Evolutionary conservation across 2,797 vertebrate species (phyloP), one percentile per base, ranked within the genome.

Genomic region (Trichosurus vulpecula): DNA sequence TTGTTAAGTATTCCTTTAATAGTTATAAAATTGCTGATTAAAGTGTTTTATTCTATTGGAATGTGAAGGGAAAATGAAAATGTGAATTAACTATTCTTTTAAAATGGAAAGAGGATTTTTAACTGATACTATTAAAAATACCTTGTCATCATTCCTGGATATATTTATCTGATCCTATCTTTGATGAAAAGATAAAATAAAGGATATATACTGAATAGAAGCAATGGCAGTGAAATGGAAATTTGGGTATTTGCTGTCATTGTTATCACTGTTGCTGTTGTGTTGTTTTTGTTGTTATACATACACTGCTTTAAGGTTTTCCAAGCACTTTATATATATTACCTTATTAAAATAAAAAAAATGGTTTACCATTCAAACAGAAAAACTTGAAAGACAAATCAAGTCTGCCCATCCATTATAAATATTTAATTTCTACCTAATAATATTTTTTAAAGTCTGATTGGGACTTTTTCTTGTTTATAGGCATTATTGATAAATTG

Each of bases 21-120:
- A 96, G 55, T 56, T 91, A 81, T 27, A 27, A 47, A 47, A 81
- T 81, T 81, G 47, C 22, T 27, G 92, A 8, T 74, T 25, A 81
- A 92, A 95, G 93, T 52, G 3, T 0, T 11, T 54, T 55, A 6
- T 93, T 54, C 93, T 55, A 19, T 22, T 91, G 41, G 29, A 11
- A 16, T 91, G 27, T 90, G 74, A 95, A 91, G 35, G 74, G 91
- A 96, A 91, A 54, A 35, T 19, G 8, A 94, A 91, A 41, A 3
- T n/a, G 53, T 31, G 53, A 11, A 57, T 31, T 66, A 95, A 90
- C 8, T 54, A 58, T 51, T 92, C 31, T 19, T 53, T 93, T 81
- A 61, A 81, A 81, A 47, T 25, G 3, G 22, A 81, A 81, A 81
- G 27, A 14, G 16, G 0, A 22, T 8, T 22, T 74, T 81, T 47